Evolutionary conservation across 2,113 vertebrate genomes (phyloP).

Genomic region (Amphiprion ocellaris): DNA sequence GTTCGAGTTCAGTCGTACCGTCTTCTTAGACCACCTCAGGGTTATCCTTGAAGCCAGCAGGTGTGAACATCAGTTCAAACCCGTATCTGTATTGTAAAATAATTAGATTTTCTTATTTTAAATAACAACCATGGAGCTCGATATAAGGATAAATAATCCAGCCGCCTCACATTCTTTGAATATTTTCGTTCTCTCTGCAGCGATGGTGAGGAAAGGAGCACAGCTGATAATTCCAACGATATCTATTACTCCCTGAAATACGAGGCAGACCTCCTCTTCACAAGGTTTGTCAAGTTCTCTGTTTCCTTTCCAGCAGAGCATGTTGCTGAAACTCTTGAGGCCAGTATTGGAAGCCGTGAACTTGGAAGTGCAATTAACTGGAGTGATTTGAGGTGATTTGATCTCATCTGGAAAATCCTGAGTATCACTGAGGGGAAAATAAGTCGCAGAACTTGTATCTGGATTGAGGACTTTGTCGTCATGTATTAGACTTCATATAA

Average conservation of each 20-base stretch:
- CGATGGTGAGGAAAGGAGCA: conserved; percentile 90
- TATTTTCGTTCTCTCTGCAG: conserved; percentile 77
- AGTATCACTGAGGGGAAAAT: conserved; percentile 15
- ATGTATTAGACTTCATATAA: neutral
- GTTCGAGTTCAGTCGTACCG: conserved; percentile 92
- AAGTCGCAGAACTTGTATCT: neutral
- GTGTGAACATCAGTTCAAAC: conserved; percentile 68
- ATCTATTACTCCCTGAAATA: conserved; percentile 91
- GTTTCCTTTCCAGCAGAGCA: neutral
- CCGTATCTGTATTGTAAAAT: neutral
- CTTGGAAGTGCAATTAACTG: neutral
- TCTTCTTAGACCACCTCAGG: conserved; percentile 89
- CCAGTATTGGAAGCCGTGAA: neutral
- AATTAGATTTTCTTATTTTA: too few species aligned
- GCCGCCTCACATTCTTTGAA: neutral
- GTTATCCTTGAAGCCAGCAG: conserved; percentile 87
- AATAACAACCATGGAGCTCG: neutral
- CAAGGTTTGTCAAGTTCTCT: conserved; percentile 84
- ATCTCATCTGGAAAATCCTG: neutral
- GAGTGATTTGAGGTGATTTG: neutral
- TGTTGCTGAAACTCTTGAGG: neutral
- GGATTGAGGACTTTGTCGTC: neutral
- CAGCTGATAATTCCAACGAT: conserved; percentile 88
- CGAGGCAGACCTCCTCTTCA: conserved; percentile 95
- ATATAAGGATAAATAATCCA: neutral